Evolutionary conservation across 2,113 vertebrate species (phyloP).

Genomic region (Myodes glareolus): DNA sequence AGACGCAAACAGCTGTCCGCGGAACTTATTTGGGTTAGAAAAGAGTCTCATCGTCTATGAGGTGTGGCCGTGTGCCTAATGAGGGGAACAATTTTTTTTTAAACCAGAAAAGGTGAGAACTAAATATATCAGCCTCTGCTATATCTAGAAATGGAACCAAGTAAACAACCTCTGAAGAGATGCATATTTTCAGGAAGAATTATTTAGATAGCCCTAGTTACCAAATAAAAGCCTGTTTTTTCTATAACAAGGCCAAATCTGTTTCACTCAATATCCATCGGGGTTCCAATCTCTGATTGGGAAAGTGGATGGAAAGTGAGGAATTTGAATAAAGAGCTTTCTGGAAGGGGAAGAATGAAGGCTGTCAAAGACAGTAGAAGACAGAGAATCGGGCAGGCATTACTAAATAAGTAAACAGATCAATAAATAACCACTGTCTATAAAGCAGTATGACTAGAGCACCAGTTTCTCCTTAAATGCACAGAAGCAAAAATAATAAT

Average conservation of each 20-base stretch:
- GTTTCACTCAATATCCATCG: not conserved
- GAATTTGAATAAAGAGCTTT: not conserved
- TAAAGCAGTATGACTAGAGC: not conserved
- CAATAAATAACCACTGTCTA: not conserved
- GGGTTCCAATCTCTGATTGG: not conserved
- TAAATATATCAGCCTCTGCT: slow-evolving; percentile 37
- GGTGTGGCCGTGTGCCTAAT: slow-evolving; percentile 43
- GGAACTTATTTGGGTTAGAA: slow-evolving; percentile 54
- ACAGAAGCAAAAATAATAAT: not conserved
- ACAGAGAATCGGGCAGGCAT: not conserved
- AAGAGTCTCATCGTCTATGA: slow-evolving; percentile 5
- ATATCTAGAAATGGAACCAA: slow-evolving; percentile 26
- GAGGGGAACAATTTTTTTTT: not conserved
- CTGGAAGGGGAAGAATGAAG: not conserved
- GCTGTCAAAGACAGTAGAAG: not conserved
- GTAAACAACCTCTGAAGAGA: not conserved
- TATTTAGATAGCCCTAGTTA: not conserved
- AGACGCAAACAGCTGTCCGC: slow-evolving; percentile 45
- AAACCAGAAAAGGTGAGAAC: slow-evolving; percentile 34
- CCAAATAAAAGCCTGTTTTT: not conserved
- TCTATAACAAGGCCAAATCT: not conserved
- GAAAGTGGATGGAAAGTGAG: not conserved
- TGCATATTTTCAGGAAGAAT: slow-evolving; percentile 2
- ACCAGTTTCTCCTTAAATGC: not conserved
- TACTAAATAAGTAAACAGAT: not conserved